Percentiles rank a stretch among this genome's conserved stretches.
Conservation (phyloP, 2,888 invertebrate genomes). For the Idaea straminata region DNA sequence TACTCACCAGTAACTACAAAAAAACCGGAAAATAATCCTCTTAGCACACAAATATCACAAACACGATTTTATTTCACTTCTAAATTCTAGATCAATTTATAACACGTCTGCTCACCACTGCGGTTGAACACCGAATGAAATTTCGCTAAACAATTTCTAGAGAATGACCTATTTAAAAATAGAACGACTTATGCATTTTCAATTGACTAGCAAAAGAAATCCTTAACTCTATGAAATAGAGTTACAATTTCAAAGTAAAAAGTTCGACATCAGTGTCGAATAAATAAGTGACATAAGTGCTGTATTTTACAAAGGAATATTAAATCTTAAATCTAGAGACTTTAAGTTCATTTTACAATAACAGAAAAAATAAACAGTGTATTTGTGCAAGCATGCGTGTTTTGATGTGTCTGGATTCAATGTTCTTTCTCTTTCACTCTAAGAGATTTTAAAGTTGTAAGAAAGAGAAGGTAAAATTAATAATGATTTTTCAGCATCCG, state of each 20-base stretch:
- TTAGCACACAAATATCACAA: neutral
- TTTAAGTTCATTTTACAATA: neutral
- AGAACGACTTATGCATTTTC: slow-evolving; percentile 8
- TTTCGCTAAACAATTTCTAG: slow-evolving; percentile 6
- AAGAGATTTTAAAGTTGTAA: neutral
- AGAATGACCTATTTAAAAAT: slow-evolving; percentile 14
- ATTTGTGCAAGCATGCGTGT: neutral
- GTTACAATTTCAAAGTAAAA: slow-evolving; percentile 7
- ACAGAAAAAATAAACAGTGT: neutral
- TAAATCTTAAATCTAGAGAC: neutral
- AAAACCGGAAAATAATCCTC: neutral
- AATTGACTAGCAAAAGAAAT: slow-evolving; percentile 13
- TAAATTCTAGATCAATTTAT: too few relatives aligned
- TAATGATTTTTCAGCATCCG: neutral
- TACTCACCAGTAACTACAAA: neutral
- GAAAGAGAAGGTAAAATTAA: neutral
- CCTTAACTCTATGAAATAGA: accelerated
- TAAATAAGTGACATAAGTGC: neutral
- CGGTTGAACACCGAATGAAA: neutral
- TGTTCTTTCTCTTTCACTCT: neutral
- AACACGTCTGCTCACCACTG: neutral
- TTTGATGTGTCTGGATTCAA: neutral
- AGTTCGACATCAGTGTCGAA: neutral
- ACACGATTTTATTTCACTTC: neutral
- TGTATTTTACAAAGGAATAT: neutral